Evolutionary conservation across 2,797 vertebrate genomes (phyloP).

Genomic region (Chloroceryle inda): DNA sequence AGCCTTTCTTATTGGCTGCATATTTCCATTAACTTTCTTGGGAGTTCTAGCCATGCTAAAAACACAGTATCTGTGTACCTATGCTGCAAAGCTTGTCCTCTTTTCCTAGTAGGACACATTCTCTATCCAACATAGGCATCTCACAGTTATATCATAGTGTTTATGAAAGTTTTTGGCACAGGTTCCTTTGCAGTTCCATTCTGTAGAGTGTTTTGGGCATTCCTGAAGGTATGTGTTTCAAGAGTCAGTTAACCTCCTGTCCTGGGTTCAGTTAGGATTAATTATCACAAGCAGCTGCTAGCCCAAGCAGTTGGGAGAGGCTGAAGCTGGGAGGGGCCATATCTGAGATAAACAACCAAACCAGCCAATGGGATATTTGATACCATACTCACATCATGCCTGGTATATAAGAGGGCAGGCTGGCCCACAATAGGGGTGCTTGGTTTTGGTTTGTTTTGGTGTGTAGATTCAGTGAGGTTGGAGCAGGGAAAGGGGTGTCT

Average conservation of each 20-base stretch:
- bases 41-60: not conserved
- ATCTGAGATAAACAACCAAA: not conserved
- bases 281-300: not conserved
- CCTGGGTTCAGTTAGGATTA: not conserved
- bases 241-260: not conserved
- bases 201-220: not conserved
- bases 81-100: not conserved
- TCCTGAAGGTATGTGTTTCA: not conserved
- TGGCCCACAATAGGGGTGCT: not conserved
- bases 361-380: not conserved
- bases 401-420: too few relatives aligned
- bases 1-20: not conserved
- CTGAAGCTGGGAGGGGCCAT: not conserved
- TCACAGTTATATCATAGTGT: not conserved
- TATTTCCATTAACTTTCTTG: conserved; percentile 7
- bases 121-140: not conserved
- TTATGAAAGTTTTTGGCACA: not conserved
- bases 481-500: too few relatives aligned
- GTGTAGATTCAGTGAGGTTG: not conserved
- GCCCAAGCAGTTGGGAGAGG: too few relatives aligned
- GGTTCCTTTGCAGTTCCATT: not conserved
- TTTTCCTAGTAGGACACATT: not conserved
- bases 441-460: too few relatives aligned
- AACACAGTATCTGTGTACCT: not conserved
- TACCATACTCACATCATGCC: not conserved